A percentile compares a stretch with the other conserved stretches of the same genome.
phyloP scores from a whole-genome alignment of 2,797 vertebrate genomes.

The Betta splendens region DNA sequence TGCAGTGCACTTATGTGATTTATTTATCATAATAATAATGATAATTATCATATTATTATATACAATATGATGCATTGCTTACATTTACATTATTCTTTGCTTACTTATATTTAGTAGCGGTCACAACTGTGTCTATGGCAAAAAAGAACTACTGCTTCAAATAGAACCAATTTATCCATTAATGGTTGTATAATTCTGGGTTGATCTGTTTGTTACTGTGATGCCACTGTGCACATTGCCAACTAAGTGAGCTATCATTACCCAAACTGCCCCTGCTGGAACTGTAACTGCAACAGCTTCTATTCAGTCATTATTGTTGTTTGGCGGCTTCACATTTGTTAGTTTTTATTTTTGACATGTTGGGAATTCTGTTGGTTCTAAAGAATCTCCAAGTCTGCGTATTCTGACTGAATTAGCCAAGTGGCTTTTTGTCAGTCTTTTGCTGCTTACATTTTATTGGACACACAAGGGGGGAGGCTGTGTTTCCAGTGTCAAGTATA shows the following conservation, averaged over 20 bases:
- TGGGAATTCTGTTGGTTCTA: neutral
- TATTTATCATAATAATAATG: too few relatives aligned
- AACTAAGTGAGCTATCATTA: slow-evolving; percentile 11
- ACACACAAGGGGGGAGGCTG: neutral
- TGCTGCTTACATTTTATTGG: neutral
- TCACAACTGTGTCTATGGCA: neutral
- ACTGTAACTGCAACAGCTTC: neutral
- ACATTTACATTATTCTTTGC: neutral
- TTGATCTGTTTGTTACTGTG: slow-evolving; percentile 11
- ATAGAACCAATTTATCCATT: neutral
- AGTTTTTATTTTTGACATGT: neutral
- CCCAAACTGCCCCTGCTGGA: slow-evolving; percentile 2
- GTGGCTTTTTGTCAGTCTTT: neutral
- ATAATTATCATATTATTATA: too few relatives aligned
- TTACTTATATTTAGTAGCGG: neutral
- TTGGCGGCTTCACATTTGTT: neutral
- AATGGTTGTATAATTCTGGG: neutral
- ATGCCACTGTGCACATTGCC: slow-evolving; percentile 6
- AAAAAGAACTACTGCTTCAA: neutral
- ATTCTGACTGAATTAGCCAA: neutral
- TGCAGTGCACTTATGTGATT: too few relatives aligned
- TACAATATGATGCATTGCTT: slow-evolving; percentile 2
- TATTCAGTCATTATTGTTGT: neutral
- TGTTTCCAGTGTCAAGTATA: neutral
- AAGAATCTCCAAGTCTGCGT: neutral